Percentiles rank a stretch among this genome's conserved stretches.
Evolutionary conservation across 2,888 invertebrate species (phyloP).

Genomic region (Lasioglossum lativentre): DNA sequence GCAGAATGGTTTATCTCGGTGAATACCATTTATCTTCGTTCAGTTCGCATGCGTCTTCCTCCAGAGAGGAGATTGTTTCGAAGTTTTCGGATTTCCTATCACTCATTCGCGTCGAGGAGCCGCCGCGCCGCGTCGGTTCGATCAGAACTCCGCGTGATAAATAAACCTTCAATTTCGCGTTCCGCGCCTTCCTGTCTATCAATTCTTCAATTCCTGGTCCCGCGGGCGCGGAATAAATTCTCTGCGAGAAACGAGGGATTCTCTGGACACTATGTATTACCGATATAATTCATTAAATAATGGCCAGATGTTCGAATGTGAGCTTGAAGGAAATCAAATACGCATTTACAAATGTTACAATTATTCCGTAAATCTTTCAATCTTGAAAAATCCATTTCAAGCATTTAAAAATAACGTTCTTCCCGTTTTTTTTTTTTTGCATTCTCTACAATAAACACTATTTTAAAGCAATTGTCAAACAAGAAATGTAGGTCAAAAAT

Average conservation of each 20-base stretch:
- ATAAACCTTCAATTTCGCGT: conserved; percentile 68
- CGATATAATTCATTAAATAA: not conserved
- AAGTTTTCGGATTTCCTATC: conserved; percentile 72
- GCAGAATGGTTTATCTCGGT: conserved; percentile 49
- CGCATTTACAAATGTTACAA: no score
- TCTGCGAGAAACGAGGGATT: not conserved
- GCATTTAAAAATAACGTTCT: not conserved
- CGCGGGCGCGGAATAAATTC: conserved; percentile 38
- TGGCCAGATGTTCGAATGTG: not conserved
- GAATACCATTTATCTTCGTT: conserved; percentile 72
- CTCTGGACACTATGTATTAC: not conserved
- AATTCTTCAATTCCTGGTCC: conserved; percentile 34
- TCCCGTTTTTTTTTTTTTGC: not conserved
- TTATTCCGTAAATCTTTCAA: no score
- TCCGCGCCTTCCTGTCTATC: conserved; percentile 52
- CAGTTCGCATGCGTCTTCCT: conserved; percentile 44
- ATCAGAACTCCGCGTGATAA: conserved; percentile 68
- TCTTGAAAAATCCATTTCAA: not conserved
- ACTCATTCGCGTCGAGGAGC: conserved; percentile 65
- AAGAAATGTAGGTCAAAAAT: not conserved
- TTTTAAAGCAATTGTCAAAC: no score
- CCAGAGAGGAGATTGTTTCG: conserved; percentile 50
- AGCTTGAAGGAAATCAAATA: no score
- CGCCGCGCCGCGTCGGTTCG: conserved; percentile 59
- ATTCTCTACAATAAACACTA: no score